These are phyloP conservation scores for Acanthisitta chloris DNA, from an alignment of 2,113 vertebrate species.

Conservation along the genomic window DNA sequence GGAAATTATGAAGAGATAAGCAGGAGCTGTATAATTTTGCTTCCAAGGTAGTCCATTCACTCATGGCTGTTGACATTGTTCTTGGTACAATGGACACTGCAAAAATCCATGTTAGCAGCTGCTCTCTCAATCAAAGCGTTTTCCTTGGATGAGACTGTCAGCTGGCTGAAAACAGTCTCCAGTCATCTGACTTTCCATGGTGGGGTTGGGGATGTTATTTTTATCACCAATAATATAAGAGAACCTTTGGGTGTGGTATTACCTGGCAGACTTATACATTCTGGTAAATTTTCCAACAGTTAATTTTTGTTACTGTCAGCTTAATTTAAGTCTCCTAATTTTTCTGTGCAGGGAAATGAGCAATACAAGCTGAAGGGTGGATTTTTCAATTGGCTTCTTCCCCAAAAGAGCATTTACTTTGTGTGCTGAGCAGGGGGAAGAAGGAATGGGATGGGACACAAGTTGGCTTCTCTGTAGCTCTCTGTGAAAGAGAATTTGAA, in stretches of 20 bases:
- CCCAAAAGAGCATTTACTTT: background rate
- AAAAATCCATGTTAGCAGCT: slow-evolving; percentile 50
- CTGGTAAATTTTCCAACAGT: background rate
- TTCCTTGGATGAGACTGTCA: slow-evolving; percentile 46
- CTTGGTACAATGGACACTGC: background rate
- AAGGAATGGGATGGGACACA: background rate
- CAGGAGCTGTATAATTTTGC: background rate
- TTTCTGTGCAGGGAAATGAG: background rate
- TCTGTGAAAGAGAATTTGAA: background rate
- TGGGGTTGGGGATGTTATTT: slow-evolving; percentile 13
- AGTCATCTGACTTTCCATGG: slow-evolving; percentile 52
- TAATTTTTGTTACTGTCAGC: background rate
- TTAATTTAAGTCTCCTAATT: background rate
- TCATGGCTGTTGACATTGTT: background rate
- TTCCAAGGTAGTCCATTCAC: slow-evolving; percentile 27
- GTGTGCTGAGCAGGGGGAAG: background rate
- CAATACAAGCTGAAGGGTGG: background rate
- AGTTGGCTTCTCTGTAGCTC: background rate
- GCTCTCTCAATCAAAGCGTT: slow-evolving; percentile 60
- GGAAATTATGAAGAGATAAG: background rate
- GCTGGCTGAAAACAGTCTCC: slow-evolving; percentile 58
- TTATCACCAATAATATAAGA: slow-evolving; percentile 28
- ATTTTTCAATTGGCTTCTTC: background rate
- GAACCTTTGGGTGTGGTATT: slow-evolving; percentile 16
- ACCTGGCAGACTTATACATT: background rate